Evolutionary conservation across 2,888 invertebrate genomes (phyloP).

Genomic region (Merodon equestris): DNA sequence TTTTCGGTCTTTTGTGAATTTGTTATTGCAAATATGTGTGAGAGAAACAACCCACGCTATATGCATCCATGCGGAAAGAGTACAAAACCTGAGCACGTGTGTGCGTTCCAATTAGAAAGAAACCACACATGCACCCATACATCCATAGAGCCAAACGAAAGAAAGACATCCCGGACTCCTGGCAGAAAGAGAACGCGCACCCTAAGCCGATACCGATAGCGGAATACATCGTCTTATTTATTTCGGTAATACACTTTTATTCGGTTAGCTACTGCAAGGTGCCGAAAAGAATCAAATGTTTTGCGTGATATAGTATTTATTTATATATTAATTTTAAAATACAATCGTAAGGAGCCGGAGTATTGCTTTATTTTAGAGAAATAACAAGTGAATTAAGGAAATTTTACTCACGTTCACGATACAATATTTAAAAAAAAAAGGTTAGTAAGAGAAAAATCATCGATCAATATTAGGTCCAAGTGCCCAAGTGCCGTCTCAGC

Average conservation of each 20-base stretch:
- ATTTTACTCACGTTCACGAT: conserved; percentile 21
- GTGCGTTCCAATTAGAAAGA: background rate
- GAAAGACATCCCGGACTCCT: background rate
- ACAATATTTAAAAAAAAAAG: conserved; percentile 42
- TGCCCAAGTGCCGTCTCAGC: conserved; percentile 30
- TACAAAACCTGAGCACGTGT: background rate
- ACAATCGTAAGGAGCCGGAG: conserved; percentile 3
- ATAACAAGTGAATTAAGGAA: conserved; percentile 13
- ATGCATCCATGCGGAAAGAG: background rate
- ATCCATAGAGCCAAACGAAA: background rate
- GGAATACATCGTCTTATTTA: conserved; percentile 21
- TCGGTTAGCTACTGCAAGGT: conserved; percentile 42
- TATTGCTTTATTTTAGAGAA: conserved; percentile 8
- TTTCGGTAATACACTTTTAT: conserved; percentile 41
- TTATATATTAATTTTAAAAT: conserved; percentile 46
- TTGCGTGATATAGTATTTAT: conserved; percentile 54
- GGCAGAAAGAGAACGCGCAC: conserved; percentile 22
- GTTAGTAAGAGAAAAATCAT: conserved; percentile 46
- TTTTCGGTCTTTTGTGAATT: too few species aligned
- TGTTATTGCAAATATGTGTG: too few species aligned
- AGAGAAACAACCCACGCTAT: too few species aligned
- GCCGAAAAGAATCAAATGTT: conserved; percentile 63
- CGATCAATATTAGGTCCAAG: conserved; percentile 53
- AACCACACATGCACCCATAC: conserved; percentile 13
- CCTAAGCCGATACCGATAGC: conserved; percentile 7